Conservation (phyloP, 1,140 invertebrate species). For the Mycetomoellerius zeteki region DNA sequence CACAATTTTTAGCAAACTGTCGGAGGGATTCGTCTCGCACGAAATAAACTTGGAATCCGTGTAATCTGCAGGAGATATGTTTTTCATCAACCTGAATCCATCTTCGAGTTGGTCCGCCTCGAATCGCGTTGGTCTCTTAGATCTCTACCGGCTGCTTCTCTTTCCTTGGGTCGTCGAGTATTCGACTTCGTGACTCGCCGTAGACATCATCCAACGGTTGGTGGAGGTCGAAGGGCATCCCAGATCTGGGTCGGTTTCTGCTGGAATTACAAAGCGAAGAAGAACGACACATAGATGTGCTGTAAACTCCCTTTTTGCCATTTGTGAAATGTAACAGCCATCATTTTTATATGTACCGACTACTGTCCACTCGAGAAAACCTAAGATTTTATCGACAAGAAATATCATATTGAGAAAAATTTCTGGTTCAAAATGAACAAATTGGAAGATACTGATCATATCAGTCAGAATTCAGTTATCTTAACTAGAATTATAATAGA, state of each 20-base stretch:
- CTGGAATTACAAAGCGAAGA: background rate
- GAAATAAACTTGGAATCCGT: conserved; percentile 24
- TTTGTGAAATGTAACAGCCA: conserved; percentile 17
- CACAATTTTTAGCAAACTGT: conserved; percentile 23
- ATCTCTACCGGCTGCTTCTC: conserved; percentile 19
- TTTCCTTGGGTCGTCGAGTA: conserved; percentile 18
- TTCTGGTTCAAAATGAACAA: no score
- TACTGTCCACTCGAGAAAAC: background rate
- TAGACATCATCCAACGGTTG: conserved; percentile 52
- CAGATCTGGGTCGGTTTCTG: conserved; percentile 71
- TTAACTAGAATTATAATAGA: no score
- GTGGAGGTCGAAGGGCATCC: conserved; percentile 66
- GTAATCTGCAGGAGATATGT: conserved; percentile 47
- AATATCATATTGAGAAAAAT: background rate
- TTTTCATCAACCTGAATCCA: conserved; percentile 24
- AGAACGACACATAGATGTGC: conserved; percentile 37
- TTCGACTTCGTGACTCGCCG: conserved; percentile 60
- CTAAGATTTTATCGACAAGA: background rate
- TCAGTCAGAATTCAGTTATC: no score
- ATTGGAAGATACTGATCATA: no score
- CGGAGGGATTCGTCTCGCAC: background rate
- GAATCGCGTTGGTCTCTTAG: conserved; percentile 63
- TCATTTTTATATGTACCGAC: background rate
- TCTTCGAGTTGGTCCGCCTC: conserved; percentile 68
- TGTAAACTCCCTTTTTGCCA: background rate